Evolutionary conservation across 2,797 vertebrate genomes (phyloP).

Genomic region (Perodicticus potto): DNA sequence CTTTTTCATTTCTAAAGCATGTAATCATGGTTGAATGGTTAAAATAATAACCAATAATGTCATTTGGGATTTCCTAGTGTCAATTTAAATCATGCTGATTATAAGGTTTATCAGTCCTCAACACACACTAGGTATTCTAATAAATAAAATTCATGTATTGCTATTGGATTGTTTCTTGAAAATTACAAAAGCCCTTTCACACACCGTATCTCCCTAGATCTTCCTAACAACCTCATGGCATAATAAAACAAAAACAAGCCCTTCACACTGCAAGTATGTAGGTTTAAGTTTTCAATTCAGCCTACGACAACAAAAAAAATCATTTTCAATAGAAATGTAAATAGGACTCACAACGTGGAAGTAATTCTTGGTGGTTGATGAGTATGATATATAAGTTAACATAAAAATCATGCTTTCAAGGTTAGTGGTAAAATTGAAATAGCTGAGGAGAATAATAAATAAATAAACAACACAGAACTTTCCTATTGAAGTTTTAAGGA

Average conservation of each 20-base stretch:
- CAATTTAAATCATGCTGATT: constrained; percentile 76
- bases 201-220: constrained; percentile 1
- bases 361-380: not conserved
- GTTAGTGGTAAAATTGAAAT: not conserved
- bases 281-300: not conserved
- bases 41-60: constrained; percentile 69
- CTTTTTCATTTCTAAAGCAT: constrained; percentile 67
- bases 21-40: constrained; percentile 58
- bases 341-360: not conserved
- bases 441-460: not conserved
- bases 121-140: constrained; percentile 64
- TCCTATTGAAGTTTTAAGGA: constrained; percentile 8
- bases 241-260: constrained; percentile 38
- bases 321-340: constrained; percentile 11
- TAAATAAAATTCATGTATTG: constrained; percentile 70
- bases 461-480: not conserved
- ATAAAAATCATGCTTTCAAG: not conserved
- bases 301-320: constrained; percentile 36
- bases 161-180: constrained; percentile 52
- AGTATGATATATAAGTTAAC: not conserved
- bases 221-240: constrained; percentile 21
- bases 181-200: constrained; percentile 47
- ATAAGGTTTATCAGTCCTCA: constrained; percentile 74
- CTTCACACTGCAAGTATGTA: not conserved
- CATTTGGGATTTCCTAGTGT: constrained; percentile 68